These are phyloP conservation scores for Prionace glauca DNA, from an alignment of 2,797 vertebrate species.

Conservation along the genomic window DNA sequence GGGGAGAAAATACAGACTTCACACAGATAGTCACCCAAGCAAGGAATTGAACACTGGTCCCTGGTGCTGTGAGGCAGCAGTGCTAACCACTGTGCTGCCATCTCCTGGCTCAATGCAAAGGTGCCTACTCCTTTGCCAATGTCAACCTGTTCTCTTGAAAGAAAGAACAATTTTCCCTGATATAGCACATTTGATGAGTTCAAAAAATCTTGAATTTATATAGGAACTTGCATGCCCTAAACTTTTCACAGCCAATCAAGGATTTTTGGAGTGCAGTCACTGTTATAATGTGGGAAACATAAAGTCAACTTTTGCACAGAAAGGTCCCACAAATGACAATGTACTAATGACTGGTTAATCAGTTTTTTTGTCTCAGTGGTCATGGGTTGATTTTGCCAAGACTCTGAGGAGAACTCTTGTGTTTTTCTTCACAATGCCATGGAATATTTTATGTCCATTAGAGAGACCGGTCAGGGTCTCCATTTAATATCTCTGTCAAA, in stretches of 20 bases:
- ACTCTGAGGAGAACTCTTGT: neutral
- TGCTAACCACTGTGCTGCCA: too few species aligned
- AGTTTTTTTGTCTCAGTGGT: neutral
- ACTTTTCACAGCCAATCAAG: neutral
- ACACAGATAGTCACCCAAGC: too few species aligned
- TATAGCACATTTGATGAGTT: neutral
- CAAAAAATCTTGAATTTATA: neutral
- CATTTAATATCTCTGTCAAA: neutral
- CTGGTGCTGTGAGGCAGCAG: too few species aligned
- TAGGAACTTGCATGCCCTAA: neutral
- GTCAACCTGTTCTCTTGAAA: neutral
- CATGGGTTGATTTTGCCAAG: neutral
- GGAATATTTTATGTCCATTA: neutral
- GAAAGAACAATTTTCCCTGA: neutral
- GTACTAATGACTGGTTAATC: neutral
- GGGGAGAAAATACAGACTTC: too few species aligned
- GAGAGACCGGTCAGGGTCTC: neutral
- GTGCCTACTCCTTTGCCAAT: neutral
- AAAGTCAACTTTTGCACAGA: neutral
- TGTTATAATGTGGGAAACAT: neutral
- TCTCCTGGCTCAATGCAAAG: neutral
- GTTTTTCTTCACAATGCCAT: neutral
- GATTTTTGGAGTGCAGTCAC: neutral
- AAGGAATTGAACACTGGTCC: too few species aligned
- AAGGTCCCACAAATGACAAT: neutral